Conservation (phyloP, 1,140 invertebrate genomes). For the Spodoptera frugiperda region DNA sequence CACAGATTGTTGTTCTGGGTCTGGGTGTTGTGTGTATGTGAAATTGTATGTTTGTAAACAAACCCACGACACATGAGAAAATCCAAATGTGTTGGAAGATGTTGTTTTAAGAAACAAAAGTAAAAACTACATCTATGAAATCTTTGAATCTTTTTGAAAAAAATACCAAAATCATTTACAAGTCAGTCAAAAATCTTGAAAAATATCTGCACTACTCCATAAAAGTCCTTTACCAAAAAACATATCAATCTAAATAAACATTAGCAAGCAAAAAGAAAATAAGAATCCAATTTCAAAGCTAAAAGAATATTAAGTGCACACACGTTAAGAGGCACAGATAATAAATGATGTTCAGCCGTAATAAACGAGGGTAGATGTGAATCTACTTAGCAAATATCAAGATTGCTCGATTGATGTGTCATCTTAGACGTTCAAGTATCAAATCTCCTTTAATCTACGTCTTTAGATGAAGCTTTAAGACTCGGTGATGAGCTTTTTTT, state of each 20-base stretch:
- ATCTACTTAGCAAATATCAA: slow-evolving; percentile 12
- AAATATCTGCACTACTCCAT: too few species aligned
- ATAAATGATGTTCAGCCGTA: slow-evolving; percentile 10
- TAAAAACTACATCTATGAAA: too few species aligned
- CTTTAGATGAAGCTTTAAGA: neutral
- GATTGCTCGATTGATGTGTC: neutral
- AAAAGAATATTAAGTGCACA: slow-evolving; percentile 6
- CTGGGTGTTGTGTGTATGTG: too few species aligned
- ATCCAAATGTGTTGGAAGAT: too few species aligned
- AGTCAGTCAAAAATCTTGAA: too few species aligned
- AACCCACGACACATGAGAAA: too few species aligned
- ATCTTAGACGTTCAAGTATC: slow-evolving; percentile 7
- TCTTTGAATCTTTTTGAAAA: too few species aligned
- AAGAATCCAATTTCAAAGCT: neutral
- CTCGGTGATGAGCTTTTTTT: neutral
- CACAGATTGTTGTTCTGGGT: too few species aligned
- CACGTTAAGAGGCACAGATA: neutral
- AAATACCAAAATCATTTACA: too few species aligned
- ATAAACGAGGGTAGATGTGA: slow-evolving; percentile 10
- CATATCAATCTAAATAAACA: neutral
- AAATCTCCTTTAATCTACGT: neutral
- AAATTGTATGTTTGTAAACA: too few species aligned
- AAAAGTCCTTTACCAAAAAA: neutral
- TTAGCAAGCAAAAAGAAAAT: neutral
- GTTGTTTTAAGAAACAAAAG: too few species aligned